A percentile compares a stretch with the other conserved stretches of the same genome.
phyloP scores from a whole-genome alignment of 2,797 vertebrate genomes.

The Pseudochromis fuscus region DNA sequence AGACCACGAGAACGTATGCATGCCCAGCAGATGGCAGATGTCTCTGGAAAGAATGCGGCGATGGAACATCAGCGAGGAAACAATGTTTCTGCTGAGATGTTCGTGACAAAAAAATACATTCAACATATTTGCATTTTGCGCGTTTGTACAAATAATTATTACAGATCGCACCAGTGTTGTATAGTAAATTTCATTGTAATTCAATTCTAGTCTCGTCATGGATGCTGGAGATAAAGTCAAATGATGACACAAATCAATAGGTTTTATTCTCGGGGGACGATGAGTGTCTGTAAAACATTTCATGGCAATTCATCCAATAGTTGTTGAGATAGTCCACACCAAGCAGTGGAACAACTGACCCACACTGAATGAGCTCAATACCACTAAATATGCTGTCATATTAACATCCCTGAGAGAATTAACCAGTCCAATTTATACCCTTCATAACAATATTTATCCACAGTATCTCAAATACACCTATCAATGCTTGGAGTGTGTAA shows the following conservation, averaged over 20 bases:
- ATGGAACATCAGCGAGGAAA: conserved; percentile 26
- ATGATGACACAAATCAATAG: neutral
- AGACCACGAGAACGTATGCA: conserved; percentile 61
- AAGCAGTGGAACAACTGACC: neutral
- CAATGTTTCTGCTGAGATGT: conserved; percentile 9
- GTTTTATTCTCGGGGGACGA: neutral
- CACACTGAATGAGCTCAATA: neutral
- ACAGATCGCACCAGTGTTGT: too few relatives aligned
- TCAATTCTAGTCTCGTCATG: neutral
- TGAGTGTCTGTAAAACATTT: neutral
- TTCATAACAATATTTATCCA: neutral
- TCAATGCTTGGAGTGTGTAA: conserved; percentile 28
- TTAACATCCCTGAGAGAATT: neutral
- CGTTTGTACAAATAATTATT: neutral
- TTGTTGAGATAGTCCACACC: neutral
- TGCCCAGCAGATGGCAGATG: conserved; percentile 65
- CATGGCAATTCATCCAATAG: neutral
- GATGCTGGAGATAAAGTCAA: neutral
- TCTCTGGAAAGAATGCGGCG: conserved; percentile 50
- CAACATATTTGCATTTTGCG: neutral
- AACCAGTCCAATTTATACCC: neutral
- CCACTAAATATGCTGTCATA: neutral
- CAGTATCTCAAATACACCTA: conserved; percentile 10
- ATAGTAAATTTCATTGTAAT: neutral
- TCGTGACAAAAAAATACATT: neutral